Conservation (phyloP, 2,797 vertebrate species). For the Myotis myotis region DNA sequence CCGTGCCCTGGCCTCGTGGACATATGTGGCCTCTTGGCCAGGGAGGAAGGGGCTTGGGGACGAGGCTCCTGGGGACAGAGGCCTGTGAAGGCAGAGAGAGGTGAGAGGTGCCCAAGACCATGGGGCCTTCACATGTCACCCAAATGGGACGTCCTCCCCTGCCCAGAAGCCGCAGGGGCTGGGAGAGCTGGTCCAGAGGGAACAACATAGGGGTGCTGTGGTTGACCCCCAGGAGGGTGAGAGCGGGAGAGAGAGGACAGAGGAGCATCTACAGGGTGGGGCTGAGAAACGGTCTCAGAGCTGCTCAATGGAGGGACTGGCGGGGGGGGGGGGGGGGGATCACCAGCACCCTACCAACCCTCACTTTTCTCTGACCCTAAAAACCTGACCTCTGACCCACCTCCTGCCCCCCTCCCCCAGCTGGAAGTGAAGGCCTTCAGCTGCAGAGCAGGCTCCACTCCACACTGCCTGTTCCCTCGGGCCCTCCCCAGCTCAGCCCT, state of each 20-base stretch:
- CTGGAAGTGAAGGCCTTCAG: neutral
- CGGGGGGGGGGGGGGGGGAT: too few relatives aligned
- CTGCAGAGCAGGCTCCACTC: neutral
- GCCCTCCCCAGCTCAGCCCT: neutral
- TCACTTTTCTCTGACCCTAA: neutral
- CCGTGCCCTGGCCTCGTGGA: neutral
- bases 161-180: neutral
- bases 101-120: neutral
- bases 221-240: neutral
- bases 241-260: neutral
- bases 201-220: neutral
- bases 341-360: neutral
- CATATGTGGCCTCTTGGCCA: neutral
- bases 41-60: neutral
- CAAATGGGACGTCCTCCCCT: neutral
- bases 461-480: neutral
- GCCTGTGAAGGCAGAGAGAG: neutral
- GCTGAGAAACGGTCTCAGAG: neutral
- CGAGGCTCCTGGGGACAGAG: neutral
- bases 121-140: neutral
- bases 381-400: neutral
- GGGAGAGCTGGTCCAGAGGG: neutral
- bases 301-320: neutral
- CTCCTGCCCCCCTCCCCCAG: neutral
- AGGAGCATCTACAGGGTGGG: neutral